phyloP scores from a whole-genome alignment of 2,888 invertebrate species.

The Oxyscelio sp. region DNA sequence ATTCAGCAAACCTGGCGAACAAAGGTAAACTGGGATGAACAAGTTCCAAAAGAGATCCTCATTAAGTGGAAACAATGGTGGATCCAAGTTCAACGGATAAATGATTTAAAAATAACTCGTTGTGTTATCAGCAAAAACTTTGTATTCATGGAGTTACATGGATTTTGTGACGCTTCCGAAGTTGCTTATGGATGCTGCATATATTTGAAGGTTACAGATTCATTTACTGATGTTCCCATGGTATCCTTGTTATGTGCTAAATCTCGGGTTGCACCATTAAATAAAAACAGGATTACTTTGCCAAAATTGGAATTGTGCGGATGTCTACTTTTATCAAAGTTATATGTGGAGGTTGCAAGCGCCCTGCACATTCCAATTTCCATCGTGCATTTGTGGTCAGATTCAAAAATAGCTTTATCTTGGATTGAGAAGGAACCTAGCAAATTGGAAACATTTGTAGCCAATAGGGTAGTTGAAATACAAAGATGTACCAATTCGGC shows the following conservation, averaged over 20 bases:
- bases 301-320: slow-evolving; percentile 2
- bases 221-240: not conserved
- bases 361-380: not conserved
- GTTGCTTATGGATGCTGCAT: not conserved
- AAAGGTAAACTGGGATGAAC: slow-evolving; percentile 1
- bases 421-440: not conserved
- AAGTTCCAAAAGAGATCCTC: not conserved
- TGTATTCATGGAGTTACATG: not conserved
- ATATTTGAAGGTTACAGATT: not conserved
- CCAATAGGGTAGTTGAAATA: slow-evolving; percentile 20
- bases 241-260: not conserved
- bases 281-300: not conserved
- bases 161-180: not conserved
- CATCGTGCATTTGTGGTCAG: not conserved
- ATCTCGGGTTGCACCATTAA: not conserved
- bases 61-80: slow-evolving; percentile 1
- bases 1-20: slow-evolving; percentile 1
- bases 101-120: slow-evolving; percentile 1
- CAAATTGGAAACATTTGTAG: slow-evolving; percentile 45
- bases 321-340: not conserved
- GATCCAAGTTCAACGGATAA: slow-evolving; percentile 2
- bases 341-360: not conserved
- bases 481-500: not conserved
- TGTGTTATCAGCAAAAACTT: not conserved
- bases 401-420: slow-evolving; percentile 9